phyloP scores from a whole-genome alignment of 2,797 vertebrate species.

The Mionectes olivaceus region DNA sequence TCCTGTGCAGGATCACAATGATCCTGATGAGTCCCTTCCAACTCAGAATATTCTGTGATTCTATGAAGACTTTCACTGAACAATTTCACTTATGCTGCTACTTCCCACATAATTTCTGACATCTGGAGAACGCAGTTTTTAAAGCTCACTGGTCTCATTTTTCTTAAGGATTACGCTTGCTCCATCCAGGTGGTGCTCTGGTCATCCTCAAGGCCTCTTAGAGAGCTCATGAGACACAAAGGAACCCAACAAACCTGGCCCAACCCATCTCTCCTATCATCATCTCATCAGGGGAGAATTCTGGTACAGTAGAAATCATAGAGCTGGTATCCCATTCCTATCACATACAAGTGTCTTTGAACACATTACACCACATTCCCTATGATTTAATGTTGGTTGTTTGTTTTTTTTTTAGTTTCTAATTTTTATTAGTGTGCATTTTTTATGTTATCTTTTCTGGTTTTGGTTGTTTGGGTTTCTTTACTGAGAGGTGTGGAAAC shows the following conservation, averaged over 20 bases:
- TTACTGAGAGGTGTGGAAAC: neutral
- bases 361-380: neutral
- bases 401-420: neutral
- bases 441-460: neutral
- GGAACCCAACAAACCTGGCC: neutral
- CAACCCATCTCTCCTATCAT: neutral
- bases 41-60: neutral
- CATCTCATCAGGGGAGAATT: neutral
- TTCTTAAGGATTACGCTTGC: neutral
- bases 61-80: neutral
- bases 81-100: neutral
- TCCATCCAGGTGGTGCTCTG: neutral
- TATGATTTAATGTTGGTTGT: neutral
- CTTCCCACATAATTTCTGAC: neutral
- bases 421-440: neutral
- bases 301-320: neutral
- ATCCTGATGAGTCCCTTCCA: neutral
- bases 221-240: neutral
- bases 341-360: neutral
- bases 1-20: neutral
- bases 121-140: neutral
- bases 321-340: neutral
- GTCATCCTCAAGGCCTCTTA: neutral
- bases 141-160: neutral
- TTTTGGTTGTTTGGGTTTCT: neutral